Evolutionary conservation across 2,113 vertebrate species (phyloP), one percentile per base, ranked within the genome.

Genomic region (Amazona guildingii): DNA sequence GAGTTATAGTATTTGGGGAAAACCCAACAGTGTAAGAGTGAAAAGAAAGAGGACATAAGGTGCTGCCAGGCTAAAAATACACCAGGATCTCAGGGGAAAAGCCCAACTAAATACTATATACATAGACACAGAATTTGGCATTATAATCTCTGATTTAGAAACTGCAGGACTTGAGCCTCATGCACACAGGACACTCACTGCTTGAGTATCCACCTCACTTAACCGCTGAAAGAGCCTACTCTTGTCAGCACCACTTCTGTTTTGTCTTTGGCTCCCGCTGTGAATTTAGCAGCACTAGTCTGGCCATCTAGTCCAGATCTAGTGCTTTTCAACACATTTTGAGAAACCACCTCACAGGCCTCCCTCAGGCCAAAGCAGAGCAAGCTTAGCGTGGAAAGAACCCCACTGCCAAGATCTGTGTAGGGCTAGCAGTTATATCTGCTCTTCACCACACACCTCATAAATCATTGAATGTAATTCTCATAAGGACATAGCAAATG

Each of bases 91-190:
- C 37, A 41, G 7, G 18, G 7, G 2, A 48, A 83, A 70, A 52
- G 24, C 15, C 57, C 57, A 9, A n/a, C 25, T 67, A 48, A 33
- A 21, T 55, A 19, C 20, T 54, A 29, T 7, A 17, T 31, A 31
- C 33, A 8, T 9, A 35, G 20, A 39, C 20, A 29, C 18, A 49
- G 41, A 41, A 77, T 48, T 70, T 52, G 11, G 52, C n/a, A 13
- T 8, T 49, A n/a, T 16, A 41, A 31, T n/a, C 18, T 9, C 74
- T 10, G 7, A n/a, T 33, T 43, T 35, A 31, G 52, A 79, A 73
- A 61, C 16, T 8, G 11, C 48, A 61, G 33, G 33, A n/a, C 28
- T 29, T 12, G 24, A 79, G 79, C 62, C 62, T 54, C 0, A 0
- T 59, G 41, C 7, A 73, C 29, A 10, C 28, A 82, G 68, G 55